Evolutionary conservation across 1,140 invertebrate species (phyloP), one percentile per base, ranked within the genome.

Genomic region (Drosophila arizonae): DNA sequence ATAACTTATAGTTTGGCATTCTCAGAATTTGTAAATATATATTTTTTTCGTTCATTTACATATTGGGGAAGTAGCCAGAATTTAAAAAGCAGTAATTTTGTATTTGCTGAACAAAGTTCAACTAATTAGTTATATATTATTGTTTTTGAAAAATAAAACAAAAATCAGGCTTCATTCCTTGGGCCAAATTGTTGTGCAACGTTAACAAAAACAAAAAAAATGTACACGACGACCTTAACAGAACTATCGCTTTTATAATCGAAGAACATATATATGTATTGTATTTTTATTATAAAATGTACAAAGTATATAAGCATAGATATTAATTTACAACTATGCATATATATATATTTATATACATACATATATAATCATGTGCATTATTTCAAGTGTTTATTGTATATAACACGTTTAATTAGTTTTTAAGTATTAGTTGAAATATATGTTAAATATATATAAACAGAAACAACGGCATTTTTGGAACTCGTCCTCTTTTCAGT

Each of bases 391-490:
- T 46, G 45, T 17, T 48, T 56, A 46, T 4, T 68, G 64, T 71
- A 71, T 43, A 75, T 52, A 63, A 45, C 21, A 58, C 43, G 48
- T 69, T 61, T 62, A 56, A 50, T 56, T 60, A 60, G 60, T 65
- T 65, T 65, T 65, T 75, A 75, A 65, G 72, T 54, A 74, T 64
- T 78, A 76, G 64, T 73, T 65, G 54, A 84, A 76, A 76, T 52
- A 67, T 57, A 70, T 50, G n/a, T 63, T 63, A 60, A 43, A 57
- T 58, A 58, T 41, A 46, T 17, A 8, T 45, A 45, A 36, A 54
- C 46, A 54, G 28, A 33, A n/a, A 13, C 6, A 45, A 36, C n/a
- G 1, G 6, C 11, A 17, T 13, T 45, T 45, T 45, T 24, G 24
- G 17, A 28, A 8, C 48, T 6, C 9, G 36, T 36, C 0, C 11